phyloP scores from a whole-genome alignment of 2,113 vertebrate genomes.

The Ia io region DNA sequence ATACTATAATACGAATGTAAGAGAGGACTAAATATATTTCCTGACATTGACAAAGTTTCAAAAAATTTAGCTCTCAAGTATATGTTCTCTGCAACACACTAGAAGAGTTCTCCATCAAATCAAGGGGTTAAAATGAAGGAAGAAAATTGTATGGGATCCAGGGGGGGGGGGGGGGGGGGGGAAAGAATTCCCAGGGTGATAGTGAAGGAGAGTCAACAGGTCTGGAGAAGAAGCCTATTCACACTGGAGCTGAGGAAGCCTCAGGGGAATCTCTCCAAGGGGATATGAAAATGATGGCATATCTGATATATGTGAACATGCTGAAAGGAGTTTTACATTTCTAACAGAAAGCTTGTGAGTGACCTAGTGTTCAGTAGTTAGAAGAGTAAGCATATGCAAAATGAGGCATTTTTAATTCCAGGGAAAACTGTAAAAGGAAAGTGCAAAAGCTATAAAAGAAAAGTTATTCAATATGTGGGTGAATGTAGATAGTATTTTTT shows the following conservation, averaged over 20 bases:
- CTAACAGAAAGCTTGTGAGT: background rate
- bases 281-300: background rate
- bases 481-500: background rate
- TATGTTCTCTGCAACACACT: background rate
- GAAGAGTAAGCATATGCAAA: background rate
- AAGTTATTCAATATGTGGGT: background rate
- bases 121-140: background rate
- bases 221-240: background rate
- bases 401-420: background rate
- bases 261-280: background rate
- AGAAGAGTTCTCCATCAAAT: background rate
- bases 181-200: background rate
- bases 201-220: background rate
- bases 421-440: background rate
- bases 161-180: background rate
- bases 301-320: background rate
- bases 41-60: background rate
- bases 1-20: background rate
- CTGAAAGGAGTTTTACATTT: background rate
- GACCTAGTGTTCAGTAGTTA: background rate
- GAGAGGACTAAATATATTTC: background rate
- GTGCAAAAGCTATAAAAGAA: background rate
- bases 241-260: background rate
- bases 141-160: background rate
- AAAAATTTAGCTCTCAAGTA: background rate